phyloP scores from a whole-genome alignment of 2,797 vertebrate genomes.

The Hydrocynus forskahlii region DNA sequence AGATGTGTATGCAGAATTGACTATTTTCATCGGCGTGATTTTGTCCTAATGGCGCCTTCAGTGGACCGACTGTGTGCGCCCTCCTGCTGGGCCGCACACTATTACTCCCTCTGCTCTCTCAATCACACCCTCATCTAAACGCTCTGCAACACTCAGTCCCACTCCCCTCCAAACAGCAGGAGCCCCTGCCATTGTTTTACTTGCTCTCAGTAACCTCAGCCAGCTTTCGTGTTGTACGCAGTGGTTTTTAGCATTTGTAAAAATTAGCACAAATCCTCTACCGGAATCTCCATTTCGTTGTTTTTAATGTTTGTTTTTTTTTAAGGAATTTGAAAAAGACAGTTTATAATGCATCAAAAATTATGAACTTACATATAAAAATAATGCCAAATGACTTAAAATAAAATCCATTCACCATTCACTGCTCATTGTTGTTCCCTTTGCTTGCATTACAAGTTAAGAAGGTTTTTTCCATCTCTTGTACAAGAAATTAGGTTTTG shows the following conservation, averaged over 20 bases:
- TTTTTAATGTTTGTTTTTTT: no score
- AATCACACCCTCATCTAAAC: conserved; percentile 59
- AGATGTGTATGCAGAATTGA: conserved; percentile 57
- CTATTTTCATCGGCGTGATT: conserved; percentile 61
- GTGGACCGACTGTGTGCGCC: conserved; percentile 42
- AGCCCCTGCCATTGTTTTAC: conserved; percentile 44
- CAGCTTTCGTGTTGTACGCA: conserved; percentile 3
- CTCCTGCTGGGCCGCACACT: conserved; percentile 56
- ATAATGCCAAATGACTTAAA: no score
- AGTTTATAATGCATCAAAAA: no score
- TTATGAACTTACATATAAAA: no score
- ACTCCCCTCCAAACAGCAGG: conserved; percentile 36
- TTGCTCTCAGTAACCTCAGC: conserved; percentile 9
- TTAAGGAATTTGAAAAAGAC: no score
- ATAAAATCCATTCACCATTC: no score
- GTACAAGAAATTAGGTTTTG: no score
- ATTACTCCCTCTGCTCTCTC: conserved; percentile 51
- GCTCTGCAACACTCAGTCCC: conserved; percentile 37
- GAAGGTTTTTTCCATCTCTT: no score
- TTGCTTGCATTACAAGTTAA: no score
- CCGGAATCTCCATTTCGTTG: no score
- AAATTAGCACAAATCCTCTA: no score
- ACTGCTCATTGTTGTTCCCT: no score
- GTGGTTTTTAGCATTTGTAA: background rate
- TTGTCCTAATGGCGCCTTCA: conserved; percentile 58